Percentiles rank a stretch among this genome's conserved stretches.
These are phyloP conservation scores for Tolypeutes matacus DNA, from an alignment of 2,797 vertebrate species.

Conservation along the genomic window DNA sequence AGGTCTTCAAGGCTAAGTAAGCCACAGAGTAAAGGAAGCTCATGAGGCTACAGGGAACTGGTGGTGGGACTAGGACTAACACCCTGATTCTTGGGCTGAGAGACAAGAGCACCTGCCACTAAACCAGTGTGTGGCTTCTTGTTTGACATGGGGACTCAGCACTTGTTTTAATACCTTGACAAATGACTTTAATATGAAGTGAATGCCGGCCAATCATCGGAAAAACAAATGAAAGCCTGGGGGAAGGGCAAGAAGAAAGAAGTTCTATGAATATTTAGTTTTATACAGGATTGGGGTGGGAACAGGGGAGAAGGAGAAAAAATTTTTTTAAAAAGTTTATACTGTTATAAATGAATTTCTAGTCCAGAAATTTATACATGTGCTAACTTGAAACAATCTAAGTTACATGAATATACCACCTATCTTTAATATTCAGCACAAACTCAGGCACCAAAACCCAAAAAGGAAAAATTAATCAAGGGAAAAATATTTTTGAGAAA, in stretches of 20 bases:
- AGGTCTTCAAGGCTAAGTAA: background rate
- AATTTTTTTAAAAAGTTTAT: background rate
- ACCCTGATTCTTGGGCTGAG: background rate
- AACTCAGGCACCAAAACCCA: background rate
- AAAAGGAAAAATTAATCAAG: slow-evolving; percentile 37
- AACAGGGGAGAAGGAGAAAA: background rate
- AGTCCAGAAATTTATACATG: background rate
- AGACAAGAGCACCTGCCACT: background rate
- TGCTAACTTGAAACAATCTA: slow-evolving; percentile 23
- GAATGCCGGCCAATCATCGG: background rate
- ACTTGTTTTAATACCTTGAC: background rate
- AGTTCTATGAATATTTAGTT: background rate
- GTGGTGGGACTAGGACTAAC: background rate
- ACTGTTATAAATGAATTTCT: background rate
- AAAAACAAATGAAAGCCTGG: background rate
- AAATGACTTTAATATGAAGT: background rate
- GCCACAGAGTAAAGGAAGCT: background rate
- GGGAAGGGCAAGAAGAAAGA: background rate
- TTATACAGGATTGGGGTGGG: background rate
- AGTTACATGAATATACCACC: background rate
- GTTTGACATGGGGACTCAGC: background rate
- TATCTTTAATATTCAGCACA: slow-evolving; percentile 32
- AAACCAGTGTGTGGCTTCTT: background rate
- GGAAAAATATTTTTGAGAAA: background rate
- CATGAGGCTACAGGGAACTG: background rate